Percentiles rank a stretch among this genome's conserved stretches.
Conservation (phyloP, 2,888 invertebrate species). For the Amiota mariae region DNA sequence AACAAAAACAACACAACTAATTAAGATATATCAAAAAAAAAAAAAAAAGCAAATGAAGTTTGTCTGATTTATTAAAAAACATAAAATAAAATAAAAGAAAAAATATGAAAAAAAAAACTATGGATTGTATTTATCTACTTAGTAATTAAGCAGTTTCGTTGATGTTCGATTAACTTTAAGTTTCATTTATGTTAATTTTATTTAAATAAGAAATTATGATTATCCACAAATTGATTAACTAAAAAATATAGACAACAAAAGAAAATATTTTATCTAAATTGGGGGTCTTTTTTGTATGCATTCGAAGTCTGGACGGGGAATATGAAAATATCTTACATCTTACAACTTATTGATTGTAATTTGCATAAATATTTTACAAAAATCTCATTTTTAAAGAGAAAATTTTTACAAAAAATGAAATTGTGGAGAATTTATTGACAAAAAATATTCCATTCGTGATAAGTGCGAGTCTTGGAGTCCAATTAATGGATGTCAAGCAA, state of each 20-base stretch:
- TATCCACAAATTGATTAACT: background rate
- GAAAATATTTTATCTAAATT: no score
- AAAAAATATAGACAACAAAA: background rate
- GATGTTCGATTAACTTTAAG: constrained; percentile 21
- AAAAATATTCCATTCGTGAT: background rate
- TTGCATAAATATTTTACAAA: constrained; percentile 52
- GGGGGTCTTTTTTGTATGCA: no score
- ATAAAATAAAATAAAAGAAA: background rate
- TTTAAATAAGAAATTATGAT: background rate
- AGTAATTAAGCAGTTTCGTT: constrained; percentile 43
- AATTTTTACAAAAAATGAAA: background rate
- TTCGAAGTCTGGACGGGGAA: no score
- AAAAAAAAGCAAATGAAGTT: no score
- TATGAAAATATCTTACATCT: background rate
- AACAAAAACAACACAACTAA: no score
- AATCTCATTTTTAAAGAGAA: background rate
- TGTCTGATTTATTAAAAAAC: no score
- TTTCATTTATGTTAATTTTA: constrained; percentile 44
- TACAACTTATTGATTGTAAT: no score
- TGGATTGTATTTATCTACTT: constrained; percentile 35
- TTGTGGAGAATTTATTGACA: constrained; percentile 2
- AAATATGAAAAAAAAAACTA: background rate
- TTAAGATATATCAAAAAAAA: no score
- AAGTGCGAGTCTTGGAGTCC: background rate
- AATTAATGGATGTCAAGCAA: no score